Percentiles rank a stretch among this genome's conserved stretches.
phyloP scores from a whole-genome alignment of 2,888 invertebrate species.

The Volucella inanis region DNA sequence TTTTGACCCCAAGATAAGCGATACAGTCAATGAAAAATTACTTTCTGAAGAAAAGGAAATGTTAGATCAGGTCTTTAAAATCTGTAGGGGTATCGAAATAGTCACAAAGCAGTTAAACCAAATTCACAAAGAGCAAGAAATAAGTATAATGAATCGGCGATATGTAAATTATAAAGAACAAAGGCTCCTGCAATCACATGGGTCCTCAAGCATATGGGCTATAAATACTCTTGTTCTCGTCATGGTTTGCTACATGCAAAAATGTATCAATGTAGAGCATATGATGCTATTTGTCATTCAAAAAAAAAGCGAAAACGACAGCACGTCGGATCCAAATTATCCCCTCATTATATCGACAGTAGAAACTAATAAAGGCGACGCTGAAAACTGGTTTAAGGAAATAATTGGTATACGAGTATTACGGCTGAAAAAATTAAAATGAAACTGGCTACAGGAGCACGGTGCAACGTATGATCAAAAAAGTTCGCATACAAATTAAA shows the following conservation, averaged over 20 bases:
- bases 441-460: conserved; percentile 35
- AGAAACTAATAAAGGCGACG: neutral
- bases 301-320: no score
- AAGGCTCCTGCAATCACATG: no score
- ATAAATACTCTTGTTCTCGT: no score
- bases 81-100: conserved; percentile 15
- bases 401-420: neutral
- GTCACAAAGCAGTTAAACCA: neutral
- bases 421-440: conserved; percentile 18
- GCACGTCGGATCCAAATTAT: no score
- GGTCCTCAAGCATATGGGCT: no score
- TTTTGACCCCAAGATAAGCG: no score
- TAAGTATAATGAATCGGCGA: neutral
- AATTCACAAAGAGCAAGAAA: conserved; percentile 4
- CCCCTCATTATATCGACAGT: no score
- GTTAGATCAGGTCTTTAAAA: conserved; percentile 8
- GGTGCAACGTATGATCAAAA: conserved; percentile 37
- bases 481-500: conserved; percentile 18
- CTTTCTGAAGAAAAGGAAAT: neutral
- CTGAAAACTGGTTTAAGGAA: conserved; percentile 13
- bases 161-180: no score
- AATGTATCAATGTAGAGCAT: no score
- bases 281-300: neutral
- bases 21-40: conserved; percentile 14
- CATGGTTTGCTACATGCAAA: no score